Conservation (phyloP, 2,888 invertebrate genomes). For the Xylota sylvarum region DNA sequence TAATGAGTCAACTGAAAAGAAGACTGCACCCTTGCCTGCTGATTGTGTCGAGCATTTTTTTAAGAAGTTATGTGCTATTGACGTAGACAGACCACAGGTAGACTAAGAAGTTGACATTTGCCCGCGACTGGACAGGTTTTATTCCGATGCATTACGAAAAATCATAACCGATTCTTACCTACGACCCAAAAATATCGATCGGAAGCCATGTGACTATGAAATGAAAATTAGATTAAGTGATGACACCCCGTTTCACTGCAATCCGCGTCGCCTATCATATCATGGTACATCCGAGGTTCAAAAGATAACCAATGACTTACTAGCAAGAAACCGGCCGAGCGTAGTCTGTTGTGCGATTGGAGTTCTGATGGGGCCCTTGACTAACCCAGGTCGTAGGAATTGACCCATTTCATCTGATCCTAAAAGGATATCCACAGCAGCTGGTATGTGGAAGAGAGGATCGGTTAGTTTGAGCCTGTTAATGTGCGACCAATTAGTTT, state of each 20-base stretch:
- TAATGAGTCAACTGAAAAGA: background rate
- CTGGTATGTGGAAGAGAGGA: too few species aligned
- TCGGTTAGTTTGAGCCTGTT: too few species aligned
- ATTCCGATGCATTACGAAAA: background rate
- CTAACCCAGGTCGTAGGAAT: too few species aligned
- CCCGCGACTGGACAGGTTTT: background rate
- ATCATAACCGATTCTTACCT: background rate
- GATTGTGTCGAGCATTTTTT: constrained; percentile 1
- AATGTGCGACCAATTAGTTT: too few species aligned
- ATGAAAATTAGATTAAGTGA: constrained; percentile 15
- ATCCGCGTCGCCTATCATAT: constrained; percentile 8
- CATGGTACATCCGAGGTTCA: background rate
- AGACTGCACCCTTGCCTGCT: constrained; percentile 7
- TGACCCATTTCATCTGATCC: too few species aligned
- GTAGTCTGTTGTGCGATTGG: too few species aligned
- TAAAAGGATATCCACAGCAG: too few species aligned
- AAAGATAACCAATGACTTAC: too few species aligned
- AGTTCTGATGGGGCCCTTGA: too few species aligned
- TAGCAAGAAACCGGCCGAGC: too few species aligned
- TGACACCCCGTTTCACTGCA: constrained; percentile 14
- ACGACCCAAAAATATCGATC: too few species aligned
- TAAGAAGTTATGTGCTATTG: constrained; percentile 6
- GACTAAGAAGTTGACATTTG: too few species aligned
- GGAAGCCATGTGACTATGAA: constrained; percentile 6
- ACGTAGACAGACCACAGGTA: background rate